These are phyloP conservation scores for Anthoscopus minutus DNA, from an alignment of 2,113 vertebrate genomes.

Conservation along the genomic window DNA sequence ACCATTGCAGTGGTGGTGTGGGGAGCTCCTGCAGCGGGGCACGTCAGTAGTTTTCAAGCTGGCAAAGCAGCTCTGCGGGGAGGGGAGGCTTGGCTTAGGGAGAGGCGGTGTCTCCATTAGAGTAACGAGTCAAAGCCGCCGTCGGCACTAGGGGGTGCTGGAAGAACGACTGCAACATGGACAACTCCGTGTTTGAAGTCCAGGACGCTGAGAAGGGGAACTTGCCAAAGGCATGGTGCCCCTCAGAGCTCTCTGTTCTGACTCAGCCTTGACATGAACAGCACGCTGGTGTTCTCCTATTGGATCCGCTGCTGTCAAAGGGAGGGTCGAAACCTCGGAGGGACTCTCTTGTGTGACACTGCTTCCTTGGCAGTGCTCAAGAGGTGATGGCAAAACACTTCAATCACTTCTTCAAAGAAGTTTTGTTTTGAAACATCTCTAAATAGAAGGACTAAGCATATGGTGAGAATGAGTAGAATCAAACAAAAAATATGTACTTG, in stretches of 20 bases:
- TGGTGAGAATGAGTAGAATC: background rate
- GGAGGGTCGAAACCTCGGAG: no score
- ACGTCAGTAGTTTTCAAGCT: background rate
- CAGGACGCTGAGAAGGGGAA: rapidly evolving
- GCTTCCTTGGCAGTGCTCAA: background rate
- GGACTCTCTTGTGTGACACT: rapidly evolving
- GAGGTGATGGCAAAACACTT: background rate
- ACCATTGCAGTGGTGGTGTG: no score
- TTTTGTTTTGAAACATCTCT: background rate
- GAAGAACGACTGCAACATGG: background rate
- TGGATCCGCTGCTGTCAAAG: background rate
- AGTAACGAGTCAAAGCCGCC: rapidly evolving
- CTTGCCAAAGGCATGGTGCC: background rate
- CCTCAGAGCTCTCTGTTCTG: background rate
- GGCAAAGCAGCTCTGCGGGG: background rate
- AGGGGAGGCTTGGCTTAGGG: background rate
- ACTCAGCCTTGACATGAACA: background rate
- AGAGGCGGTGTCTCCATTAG: rapidly evolving
- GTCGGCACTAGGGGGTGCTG: background rate
- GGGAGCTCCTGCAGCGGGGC: background rate
- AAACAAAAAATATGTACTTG: no score
- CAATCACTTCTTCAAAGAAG: background rate
- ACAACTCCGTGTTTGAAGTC: rapidly evolving
- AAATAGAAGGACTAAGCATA: background rate
- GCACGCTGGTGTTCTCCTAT: rapidly evolving